Conservation (phyloP, 1,140 invertebrate species). For the Diachasma alloeum region DNA sequence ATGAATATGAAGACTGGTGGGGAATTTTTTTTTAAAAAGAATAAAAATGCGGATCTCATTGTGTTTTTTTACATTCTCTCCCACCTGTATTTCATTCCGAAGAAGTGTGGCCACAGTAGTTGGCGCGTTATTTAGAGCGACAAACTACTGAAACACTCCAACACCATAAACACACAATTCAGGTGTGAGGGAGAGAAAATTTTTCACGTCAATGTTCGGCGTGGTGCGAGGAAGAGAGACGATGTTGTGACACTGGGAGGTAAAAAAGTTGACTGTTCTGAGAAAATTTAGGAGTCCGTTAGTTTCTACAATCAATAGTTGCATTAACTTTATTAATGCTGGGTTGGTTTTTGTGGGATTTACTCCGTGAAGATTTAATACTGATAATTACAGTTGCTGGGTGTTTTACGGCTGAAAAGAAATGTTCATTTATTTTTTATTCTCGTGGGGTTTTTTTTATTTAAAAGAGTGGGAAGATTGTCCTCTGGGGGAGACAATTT, state of each 20-base stretch:
- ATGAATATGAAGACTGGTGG: background rate
- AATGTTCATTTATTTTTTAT: too few relatives aligned
- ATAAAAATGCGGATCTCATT: background rate
- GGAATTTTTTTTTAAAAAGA: background rate
- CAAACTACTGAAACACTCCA: background rate
- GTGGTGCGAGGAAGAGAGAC: background rate
- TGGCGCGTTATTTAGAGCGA: slow-evolving; percentile 15
- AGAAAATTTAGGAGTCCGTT: background rate
- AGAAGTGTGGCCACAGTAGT: slow-evolving; percentile 14
- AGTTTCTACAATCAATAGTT: background rate
- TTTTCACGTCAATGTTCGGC: background rate
- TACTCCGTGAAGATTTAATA: too few relatives aligned
- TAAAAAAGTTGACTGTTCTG: background rate
- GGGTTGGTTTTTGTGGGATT: too few relatives aligned
- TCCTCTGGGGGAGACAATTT: too few relatives aligned
- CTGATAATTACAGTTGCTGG: too few relatives aligned
- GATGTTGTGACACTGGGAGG: background rate
- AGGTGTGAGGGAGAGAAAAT: background rate
- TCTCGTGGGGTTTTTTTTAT: too few relatives aligned
- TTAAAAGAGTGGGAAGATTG: too few relatives aligned
- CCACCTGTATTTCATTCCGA: background rate
- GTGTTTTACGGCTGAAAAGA: too few relatives aligned
- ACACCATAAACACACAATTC: background rate
- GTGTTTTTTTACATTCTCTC: background rate
- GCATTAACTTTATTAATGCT: background rate